A percentile compares a stretch with the other conserved stretches of the same genome.
These are phyloP conservation scores for Napeogenes sylphis DNA, from an alignment of 2,888 invertebrate genomes.

Conservation along the genomic window DNA sequence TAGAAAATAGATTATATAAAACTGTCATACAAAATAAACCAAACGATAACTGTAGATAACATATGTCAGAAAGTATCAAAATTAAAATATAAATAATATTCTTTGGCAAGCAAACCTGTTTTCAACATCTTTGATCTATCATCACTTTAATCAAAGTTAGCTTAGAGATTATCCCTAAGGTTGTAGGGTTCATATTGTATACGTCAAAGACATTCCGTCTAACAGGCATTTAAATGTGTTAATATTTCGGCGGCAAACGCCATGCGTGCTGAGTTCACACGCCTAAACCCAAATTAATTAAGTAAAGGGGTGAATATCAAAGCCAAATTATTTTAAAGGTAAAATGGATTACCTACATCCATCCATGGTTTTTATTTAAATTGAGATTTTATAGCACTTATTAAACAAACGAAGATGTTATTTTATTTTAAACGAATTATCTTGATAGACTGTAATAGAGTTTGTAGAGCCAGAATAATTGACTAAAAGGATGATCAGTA, in stretches of 20 bases:
- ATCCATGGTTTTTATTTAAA: background rate
- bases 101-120: too few relatives aligned
- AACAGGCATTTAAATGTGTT: background rate
- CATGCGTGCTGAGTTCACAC: constrained; percentile 2
- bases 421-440: background rate
- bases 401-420: background rate
- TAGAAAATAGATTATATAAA: background rate
- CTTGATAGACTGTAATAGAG: too few relatives aligned
- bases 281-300: constrained; percentile 2
- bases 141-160: constrained; percentile 14
- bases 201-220: constrained; percentile 6
- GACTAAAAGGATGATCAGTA: too few relatives aligned
- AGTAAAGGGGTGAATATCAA: background rate
- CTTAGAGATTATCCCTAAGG: constrained; percentile 9
- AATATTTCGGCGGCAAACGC: background rate
- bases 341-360: background rate
- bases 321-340: background rate
- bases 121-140: constrained; percentile 7
- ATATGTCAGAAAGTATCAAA: too few relatives aligned
- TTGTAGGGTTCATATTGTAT: constrained; percentile 1
- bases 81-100: too few relatives aligned
- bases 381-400: background rate
- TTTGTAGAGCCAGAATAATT: too few relatives aligned
- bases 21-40: too few relatives aligned
- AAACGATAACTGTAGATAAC: too few relatives aligned